A percentile compares a stretch with the other conserved stretches of the same genome.
Conservation (phyloP, 2,113 vertebrate species). For the Leiothrix lutea region DNA sequence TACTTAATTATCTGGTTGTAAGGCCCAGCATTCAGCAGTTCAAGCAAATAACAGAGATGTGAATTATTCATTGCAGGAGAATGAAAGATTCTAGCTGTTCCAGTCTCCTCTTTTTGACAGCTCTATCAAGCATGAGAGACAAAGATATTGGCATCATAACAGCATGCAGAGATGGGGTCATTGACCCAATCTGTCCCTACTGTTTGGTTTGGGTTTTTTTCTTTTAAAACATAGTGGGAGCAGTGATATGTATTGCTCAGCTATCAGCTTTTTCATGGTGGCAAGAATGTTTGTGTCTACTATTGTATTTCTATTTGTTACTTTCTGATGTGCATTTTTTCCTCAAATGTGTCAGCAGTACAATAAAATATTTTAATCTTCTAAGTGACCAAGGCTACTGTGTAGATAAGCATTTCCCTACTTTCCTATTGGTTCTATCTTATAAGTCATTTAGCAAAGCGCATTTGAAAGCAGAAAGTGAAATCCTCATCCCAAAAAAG, state of each 20-base stretch:
- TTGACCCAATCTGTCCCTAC: not conserved
- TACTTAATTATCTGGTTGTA: conserved; percentile 9
- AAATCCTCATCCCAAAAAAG: not conserved
- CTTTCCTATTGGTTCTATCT: not conserved
- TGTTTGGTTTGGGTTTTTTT: not conserved
- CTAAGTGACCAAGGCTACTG: not conserved
- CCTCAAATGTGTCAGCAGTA: not conserved
- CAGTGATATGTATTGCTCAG: not conserved
- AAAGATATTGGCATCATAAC: not conserved
- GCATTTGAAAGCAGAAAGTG: not conserved
- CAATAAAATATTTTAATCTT: not conserved
- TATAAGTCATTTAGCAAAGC: not conserved
- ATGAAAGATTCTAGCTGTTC: not conserved
- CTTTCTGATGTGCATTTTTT: not conserved
- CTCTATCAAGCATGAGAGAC: not conserved
- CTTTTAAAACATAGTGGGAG: not conserved
- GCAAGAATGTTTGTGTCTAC: not conserved
- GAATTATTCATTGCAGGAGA: conserved; percentile 14
- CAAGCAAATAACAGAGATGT: not conserved
- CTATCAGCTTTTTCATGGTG: not conserved
- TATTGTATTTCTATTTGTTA: not conserved
- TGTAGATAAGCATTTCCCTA: not conserved
- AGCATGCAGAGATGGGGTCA: not conserved
- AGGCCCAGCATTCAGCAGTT: not conserved
- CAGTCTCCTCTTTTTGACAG: not conserved